Evolutionary conservation across 1,140 invertebrate species (phyloP).

Genomic region (Calycopis cecrops): DNA sequence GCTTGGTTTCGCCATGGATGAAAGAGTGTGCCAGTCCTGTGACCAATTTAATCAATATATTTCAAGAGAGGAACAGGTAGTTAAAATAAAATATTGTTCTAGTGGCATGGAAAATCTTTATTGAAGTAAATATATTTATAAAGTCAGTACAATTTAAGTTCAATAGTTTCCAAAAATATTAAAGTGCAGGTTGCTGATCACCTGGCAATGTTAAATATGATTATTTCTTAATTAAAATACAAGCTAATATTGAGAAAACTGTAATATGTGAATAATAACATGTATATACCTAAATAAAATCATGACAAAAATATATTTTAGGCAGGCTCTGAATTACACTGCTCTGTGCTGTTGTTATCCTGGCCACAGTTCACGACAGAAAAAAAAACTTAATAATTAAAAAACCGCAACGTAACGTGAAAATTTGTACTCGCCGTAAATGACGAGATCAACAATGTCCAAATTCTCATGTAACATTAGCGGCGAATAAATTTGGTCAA

Average conservation of each 20-base stretch:
- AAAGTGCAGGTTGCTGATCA: constrained; percentile 77
- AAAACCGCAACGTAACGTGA: constrained; percentile 59
- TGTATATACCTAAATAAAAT: constrained; percentile 76
- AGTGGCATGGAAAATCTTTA: constrained; percentile 76
- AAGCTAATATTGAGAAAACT: constrained; percentile 77
- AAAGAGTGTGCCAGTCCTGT: no score
- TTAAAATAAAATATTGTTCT: constrained; percentile 40
- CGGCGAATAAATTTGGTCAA: constrained; percentile 60
- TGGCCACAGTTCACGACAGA: constrained; percentile 68
- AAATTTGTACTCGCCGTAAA: constrained; percentile 47
- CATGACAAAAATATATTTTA: constrained; percentile 76
- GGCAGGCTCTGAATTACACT: constrained; percentile 72
- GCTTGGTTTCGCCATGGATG: no score
- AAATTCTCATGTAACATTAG: constrained; percentile 59
- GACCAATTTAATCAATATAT: no score
- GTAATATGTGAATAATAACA: constrained; percentile 75
- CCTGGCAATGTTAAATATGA: constrained; percentile 77
- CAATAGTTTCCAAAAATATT: constrained; percentile 78
- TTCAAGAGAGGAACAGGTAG: neutral
- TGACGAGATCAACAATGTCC: constrained; percentile 39
- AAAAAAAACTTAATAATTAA: constrained; percentile 63
- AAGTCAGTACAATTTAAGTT: constrained; percentile 78
- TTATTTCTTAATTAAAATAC: constrained; percentile 78
- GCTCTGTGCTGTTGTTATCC: constrained; percentile 70
- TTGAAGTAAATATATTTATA: constrained; percentile 78